Evolutionary conservation across 2,888 invertebrate species (phyloP), one percentile per base, ranked within the genome.

Genomic region (Halictus quadricinctus): DNA sequence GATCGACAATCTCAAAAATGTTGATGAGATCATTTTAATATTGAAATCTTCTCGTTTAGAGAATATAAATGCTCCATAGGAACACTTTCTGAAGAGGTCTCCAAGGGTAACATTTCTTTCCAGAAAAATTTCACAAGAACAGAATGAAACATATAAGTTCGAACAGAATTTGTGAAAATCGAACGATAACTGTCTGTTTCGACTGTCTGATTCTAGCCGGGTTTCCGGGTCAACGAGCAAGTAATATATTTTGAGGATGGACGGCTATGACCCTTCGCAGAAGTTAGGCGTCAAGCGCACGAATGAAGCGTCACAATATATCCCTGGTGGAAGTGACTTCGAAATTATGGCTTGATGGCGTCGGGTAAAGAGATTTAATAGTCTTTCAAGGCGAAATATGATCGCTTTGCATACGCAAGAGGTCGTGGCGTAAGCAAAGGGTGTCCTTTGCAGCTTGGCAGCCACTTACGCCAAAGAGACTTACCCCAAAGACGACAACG

Each of bases 351-450:
- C 50, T 36, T 73, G 72, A 15, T 46, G 8, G 70, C 72, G 70
- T 21, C 48, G 29, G 50, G 41, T 36, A 58, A 60, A 58, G 78
- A 81, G 81, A 85, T 86, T 86, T 85, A 85, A 81, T 78, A 73
- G 81, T 81, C 85, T 81, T 81, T 81, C 81, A 72, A 66, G 58
- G 75, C 46, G 86, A 85, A 86, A 86, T 73, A 76, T 70, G 86
- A 86, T 86, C 85, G 75, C 64, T 80, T 84, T 66, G 85, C 80
- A 72, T 75, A 77, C 41, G 72, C 13, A 50, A 21, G 72, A 78
- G 66, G 54, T 25, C 36, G 75, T 15, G 43, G 69, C 50, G 43
- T 41, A 48, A 73, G 73, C 73, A 73, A 76, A 54, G 73, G 86
- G 82, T 82, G 86, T 76, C 79, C 72, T 79, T 79, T 69, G 81